Conservation (phyloP, 2,797 vertebrate species). For the Rhabdomys pumilio region DNA sequence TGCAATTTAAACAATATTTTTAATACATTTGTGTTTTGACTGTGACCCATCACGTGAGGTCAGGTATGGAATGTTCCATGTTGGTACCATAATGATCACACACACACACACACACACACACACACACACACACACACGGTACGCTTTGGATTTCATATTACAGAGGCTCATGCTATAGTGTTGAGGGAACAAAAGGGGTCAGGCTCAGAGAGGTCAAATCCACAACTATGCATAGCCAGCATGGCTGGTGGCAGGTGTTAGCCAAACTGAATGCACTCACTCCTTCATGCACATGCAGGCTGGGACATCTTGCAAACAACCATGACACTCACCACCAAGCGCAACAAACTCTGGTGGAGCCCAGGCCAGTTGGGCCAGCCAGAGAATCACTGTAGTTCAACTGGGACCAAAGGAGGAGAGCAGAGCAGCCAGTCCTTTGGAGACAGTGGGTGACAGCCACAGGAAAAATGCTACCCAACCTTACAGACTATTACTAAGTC, state of each 20-base stretch:
- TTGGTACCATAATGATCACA: neutral
- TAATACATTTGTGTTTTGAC: neutral
- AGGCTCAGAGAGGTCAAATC: neutral
- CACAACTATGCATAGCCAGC: neutral
- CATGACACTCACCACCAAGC: neutral
- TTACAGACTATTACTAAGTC: neutral
- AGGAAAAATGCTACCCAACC: neutral
- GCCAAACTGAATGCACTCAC: neutral
- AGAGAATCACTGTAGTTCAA: neutral
- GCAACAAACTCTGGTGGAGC: neutral
- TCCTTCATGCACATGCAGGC: neutral
- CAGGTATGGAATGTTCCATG: neutral
- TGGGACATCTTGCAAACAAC: neutral
- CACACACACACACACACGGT: neutral
- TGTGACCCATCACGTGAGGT: neutral
- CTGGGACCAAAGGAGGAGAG: neutral
- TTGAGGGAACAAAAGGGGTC: neutral
- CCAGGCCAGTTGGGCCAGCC: neutral
- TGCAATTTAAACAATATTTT: neutral
- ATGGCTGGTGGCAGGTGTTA: neutral
- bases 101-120: neutral
- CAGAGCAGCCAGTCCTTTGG: neutral
- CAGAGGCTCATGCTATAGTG: neutral
- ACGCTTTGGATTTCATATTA: neutral
- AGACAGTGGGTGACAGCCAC: constrained; percentile 35